Evolutionary conservation across 2,888 invertebrate genomes (phyloP), one percentile per base, ranked within the genome.

Genomic region (Protodeltote pygarga): DNA sequence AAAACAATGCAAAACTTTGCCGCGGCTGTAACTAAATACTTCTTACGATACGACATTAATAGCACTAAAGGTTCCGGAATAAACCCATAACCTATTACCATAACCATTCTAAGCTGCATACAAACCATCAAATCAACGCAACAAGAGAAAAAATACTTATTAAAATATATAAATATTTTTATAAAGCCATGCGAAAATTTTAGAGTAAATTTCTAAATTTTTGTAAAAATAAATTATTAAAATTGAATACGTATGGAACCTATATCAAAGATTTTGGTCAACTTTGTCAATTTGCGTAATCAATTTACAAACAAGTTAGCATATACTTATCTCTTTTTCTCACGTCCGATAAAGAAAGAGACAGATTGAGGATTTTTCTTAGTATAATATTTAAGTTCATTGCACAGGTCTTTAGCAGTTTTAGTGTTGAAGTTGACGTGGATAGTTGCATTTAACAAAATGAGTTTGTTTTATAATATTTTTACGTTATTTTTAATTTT

Each of bases 311-410:
- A 49, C 29, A 41, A 19, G 31, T 31, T 28, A 20, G 21, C 11
- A n/a, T 41, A 15, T 8, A 1, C 14, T 13, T 21, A n/a, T 67
- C 67, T 57, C 54, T 34, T 33, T 64, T 35, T 24, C 8, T 8
- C 47, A 20, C 16, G 24, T 10, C 23, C 27, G 1, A 3, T 9
- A 2, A 13, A 13, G 39, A 65, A 52, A 40, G 44, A 39, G 68
- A 65, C 3, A 10, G 38, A 47, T 33, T 54, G 58, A 67, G 58
- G 59, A 65, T 48, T 47, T 9, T 19, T 46, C 24, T 38, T 37
- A 31, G 31, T 33, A 38, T 25, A 44, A 29, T 13, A 16, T n/a
- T n/a, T n/a, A 32, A 39, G 45, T 55, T 51, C 27, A 44, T 35
- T 44, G 42, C 10, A 24, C 24, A 24, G 24, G 33, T 48, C 9